Conservation (phyloP, 2,797 vertebrate genomes). For the Thalassophryne amazonica region DNA sequence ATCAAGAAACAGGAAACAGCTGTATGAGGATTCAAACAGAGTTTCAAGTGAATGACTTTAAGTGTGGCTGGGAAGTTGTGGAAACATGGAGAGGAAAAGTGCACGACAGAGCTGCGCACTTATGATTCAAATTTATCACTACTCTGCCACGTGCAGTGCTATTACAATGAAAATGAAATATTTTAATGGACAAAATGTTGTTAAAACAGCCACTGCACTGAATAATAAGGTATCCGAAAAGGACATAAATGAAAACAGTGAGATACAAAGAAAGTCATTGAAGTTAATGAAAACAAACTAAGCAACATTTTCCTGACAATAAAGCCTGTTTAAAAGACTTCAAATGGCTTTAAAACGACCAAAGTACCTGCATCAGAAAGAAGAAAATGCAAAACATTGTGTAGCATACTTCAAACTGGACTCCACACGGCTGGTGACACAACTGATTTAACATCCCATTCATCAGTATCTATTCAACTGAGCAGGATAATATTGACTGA, state of each 20-base stretch:
- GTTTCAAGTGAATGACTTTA: slow-evolving; percentile 8
- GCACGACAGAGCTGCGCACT: slow-evolving; percentile 6
- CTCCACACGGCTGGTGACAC: slow-evolving; percentile 19
- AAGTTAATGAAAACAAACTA: slow-evolving; percentile 7
- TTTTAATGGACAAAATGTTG: slow-evolving; percentile 5
- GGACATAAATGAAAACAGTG: slow-evolving; percentile 13
- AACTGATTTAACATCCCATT: slow-evolving; percentile 30
- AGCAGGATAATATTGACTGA: slow-evolving; percentile 7
- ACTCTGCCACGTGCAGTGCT: slow-evolving; percentile 1
- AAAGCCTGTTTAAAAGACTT: slow-evolving; percentile 3
- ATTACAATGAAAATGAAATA: slow-evolving; percentile 9
- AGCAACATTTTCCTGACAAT: slow-evolving; percentile 5
- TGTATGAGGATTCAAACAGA: slow-evolving; percentile 7
- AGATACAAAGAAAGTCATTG: not conserved
- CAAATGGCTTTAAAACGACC: slow-evolving; percentile 2
- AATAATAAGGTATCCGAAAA: slow-evolving; percentile 3
- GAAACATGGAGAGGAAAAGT: not conserved
- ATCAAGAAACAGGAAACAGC: no score
- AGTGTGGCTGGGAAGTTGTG: slow-evolving; percentile 13
- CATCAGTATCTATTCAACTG: slow-evolving; percentile 13
- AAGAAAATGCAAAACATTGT: slow-evolving; percentile 2
- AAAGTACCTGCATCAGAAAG: slow-evolving; percentile 3
- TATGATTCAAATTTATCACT: slow-evolving; percentile 11
- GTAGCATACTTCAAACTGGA: slow-evolving; percentile 1
- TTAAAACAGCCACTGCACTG: not conserved